Percentiles rank a stretch among this genome's conserved stretches.
Conservation (phyloP, 2,888 invertebrate species). For the Melieria omissa region DNA sequence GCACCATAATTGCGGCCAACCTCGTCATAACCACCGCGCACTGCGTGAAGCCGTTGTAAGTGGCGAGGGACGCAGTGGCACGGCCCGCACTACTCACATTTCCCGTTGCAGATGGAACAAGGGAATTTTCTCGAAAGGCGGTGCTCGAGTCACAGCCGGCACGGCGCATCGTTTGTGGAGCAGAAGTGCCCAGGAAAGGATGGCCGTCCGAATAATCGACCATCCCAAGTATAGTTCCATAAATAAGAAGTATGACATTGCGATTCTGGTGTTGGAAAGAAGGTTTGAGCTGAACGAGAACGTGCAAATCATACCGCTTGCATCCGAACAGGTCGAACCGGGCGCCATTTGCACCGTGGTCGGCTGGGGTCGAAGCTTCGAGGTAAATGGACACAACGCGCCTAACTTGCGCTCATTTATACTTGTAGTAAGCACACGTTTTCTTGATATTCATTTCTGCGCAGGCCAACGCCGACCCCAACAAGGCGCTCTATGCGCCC, state of each 20-base stretch:
- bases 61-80: conserved; percentile 23
- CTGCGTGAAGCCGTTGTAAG: conserved; percentile 40
- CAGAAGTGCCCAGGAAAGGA: too few relatives aligned
- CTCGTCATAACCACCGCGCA: conserved; percentile 51
- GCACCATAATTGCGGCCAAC: conserved; percentile 43
- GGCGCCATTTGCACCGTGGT: conserved; percentile 45
- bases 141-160: conserved; percentile 24
- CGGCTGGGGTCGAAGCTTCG: conserved; percentile 52
- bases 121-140: too few relatives aligned
- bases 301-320: neutral
- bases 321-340: neutral
- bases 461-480: too few relatives aligned
- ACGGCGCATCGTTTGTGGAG: conserved; percentile 26
- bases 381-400: conserved; percentile 39
- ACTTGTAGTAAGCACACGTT: neutral
- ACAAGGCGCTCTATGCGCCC: too few relatives aligned
- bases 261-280: too few relatives aligned
- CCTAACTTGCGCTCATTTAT: neutral
- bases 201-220: too few relatives aligned
- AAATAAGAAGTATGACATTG: too few relatives aligned
- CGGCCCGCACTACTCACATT: too few relatives aligned
- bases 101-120: too few relatives aligned
- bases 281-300: too few relatives aligned
- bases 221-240: too few relatives aligned
- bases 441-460: too few relatives aligned